Percentiles rank a stretch among this genome's conserved stretches.
These are phyloP conservation scores for Actinopyga echinites DNA, from an alignment of 53 echinoderm and acorn worm species.

Conservation along the genomic window DNA sequence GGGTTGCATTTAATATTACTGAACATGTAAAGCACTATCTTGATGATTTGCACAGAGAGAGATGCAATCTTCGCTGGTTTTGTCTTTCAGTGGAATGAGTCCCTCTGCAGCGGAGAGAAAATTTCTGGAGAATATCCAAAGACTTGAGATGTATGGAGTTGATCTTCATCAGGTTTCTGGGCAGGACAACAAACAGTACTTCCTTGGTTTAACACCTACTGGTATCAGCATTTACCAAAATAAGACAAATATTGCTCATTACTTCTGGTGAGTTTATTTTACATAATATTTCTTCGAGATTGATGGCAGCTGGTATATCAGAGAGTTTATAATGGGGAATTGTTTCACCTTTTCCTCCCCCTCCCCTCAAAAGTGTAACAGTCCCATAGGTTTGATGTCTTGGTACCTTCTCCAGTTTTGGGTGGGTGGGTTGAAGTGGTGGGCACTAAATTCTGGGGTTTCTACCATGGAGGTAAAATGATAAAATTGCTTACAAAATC, in stretches of 20 bases:
- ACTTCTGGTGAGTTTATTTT: conserved; percentile 75
- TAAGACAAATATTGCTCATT: conserved; percentile 80
- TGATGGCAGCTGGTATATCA: too few species aligned
- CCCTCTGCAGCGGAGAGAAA: conserved; percentile 82
- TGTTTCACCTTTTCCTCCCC: too few species aligned
- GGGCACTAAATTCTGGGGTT: too few species aligned
- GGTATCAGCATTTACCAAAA: conserved; percentile 91
- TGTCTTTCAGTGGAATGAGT: conserved; percentile 67
- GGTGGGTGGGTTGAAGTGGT: too few species aligned
- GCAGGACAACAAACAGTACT: conserved; percentile 74
- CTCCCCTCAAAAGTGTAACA: too few species aligned
- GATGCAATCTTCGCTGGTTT: background rate
- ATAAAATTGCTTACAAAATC: too few species aligned
- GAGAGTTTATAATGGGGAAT: too few species aligned
- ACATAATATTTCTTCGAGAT: too few species aligned
- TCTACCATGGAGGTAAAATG: too few species aligned
- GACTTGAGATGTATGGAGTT: conserved; percentile 98
- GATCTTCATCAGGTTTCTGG: conserved; percentile 87
- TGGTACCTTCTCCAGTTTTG: too few species aligned
- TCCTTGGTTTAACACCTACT: conserved; percentile 84
- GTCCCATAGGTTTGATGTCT: too few species aligned
- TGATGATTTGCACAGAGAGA: background rate
- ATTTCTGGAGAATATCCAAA: conserved; percentile 84
- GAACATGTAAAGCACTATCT: background rate
- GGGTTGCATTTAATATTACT: too few species aligned